These are phyloP conservation scores for Volucella zonaria DNA, from an alignment of 2,888 invertebrate genomes.

Conservation along the genomic window DNA sequence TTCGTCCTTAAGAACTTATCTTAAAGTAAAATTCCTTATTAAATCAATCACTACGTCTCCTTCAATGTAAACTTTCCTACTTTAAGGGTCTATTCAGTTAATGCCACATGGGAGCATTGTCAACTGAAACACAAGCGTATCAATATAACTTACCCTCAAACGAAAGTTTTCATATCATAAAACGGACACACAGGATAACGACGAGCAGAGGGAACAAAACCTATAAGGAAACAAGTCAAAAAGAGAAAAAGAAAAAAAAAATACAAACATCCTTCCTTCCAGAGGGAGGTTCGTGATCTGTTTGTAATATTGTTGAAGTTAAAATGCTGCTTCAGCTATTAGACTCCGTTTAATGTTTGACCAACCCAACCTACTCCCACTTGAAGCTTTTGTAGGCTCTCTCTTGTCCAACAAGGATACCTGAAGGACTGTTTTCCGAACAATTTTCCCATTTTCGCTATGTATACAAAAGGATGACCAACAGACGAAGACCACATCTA, in stretches of 20 bases:
- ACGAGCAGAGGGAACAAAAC: background rate
- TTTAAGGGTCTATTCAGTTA: conserved; percentile 3
- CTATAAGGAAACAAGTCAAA: background rate
- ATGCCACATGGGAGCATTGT: conserved; percentile 2
- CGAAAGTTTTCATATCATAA: conserved; percentile 17
- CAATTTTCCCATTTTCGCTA: conserved; percentile 19
- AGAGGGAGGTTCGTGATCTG: conserved; percentile 52
- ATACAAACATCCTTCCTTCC: conserved; percentile 47
- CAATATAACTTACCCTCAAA: background rate
- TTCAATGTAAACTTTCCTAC: conserved; percentile 5
- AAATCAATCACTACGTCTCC: background rate
- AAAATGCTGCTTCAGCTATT: conserved; percentile 70
- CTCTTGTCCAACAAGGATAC: conserved; percentile 32
- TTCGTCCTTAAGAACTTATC: too few relatives aligned
- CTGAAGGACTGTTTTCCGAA: conserved; percentile 48
- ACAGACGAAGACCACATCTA: too few relatives aligned
- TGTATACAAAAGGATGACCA: conserved; percentile 21
- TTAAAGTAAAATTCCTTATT: too few relatives aligned
- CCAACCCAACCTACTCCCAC: conserved; percentile 24
- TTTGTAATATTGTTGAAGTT: conserved; percentile 62
- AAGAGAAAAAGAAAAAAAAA: background rate
- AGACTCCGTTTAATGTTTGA: conserved; percentile 55
- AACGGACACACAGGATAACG: background rate
- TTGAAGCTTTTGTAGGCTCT: background rate
- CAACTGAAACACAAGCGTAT: conserved; percentile 5